Percentiles rank a stretch among this genome's conserved stretches.
phyloP scores from a whole-genome alignment of 2,797 vertebrate species.

The Tinamus major region DNA sequence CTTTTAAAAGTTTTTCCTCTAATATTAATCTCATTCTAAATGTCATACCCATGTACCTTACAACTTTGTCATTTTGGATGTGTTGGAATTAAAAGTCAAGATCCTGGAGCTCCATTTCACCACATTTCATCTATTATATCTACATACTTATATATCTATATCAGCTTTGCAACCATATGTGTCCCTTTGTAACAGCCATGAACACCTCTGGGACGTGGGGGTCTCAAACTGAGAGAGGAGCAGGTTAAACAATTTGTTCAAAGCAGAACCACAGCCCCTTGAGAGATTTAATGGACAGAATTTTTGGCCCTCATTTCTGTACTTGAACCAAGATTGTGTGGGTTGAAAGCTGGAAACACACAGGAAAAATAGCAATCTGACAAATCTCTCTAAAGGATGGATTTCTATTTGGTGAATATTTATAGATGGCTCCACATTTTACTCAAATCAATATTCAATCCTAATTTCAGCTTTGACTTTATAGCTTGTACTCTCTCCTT shows the following conservation, averaged over 20 bases:
- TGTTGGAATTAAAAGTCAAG: neutral
- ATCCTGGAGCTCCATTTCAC: neutral
- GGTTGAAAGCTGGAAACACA: neutral
- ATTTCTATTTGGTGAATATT: neutral
- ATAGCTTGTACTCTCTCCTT: neutral
- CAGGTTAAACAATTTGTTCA: neutral
- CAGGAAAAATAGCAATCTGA: neutral
- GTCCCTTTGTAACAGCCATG: neutral
- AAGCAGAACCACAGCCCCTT: neutral
- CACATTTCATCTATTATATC: neutral
- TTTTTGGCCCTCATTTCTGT: neutral
- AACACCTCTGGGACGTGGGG: neutral
- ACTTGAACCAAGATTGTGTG: neutral
- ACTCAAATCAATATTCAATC: neutral
- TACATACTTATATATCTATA: neutral
- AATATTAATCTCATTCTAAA: neutral
- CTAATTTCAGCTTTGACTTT: neutral
- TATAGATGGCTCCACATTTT: neutral
- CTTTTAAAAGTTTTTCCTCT: neutral
- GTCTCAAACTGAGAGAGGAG: neutral
- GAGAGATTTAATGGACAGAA: neutral
- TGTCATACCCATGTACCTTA: rapidly evolving
- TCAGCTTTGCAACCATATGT: neutral
- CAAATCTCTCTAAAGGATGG: neutral
- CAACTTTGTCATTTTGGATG: neutral